A percentile compares a stretch with the other conserved stretches of the same genome.
phyloP scores from a whole-genome alignment of 2,113 vertebrate genomes.

The Menura novaehollandiae region DNA sequence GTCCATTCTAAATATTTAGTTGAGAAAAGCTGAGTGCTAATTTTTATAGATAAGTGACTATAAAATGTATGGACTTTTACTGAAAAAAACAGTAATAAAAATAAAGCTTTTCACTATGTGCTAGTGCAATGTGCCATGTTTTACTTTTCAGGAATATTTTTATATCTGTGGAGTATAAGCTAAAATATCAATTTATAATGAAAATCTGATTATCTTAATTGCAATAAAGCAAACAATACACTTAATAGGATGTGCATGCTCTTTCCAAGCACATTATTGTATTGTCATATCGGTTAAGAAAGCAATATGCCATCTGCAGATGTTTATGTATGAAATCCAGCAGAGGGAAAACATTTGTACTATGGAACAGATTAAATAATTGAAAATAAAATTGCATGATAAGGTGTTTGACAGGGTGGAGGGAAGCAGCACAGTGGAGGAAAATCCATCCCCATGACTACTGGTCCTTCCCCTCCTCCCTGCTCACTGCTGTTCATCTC shows the following conservation, averaged over 20 bases:
- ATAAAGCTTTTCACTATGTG: background rate
- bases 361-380: conserved; percentile 24
- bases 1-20: background rate
- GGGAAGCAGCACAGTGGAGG: background rate
- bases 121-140: background rate
- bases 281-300: background rate
- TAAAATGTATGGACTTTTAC: background rate
- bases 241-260: background rate
- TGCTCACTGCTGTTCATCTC: background rate
- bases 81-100: background rate
- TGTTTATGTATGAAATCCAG: conserved; percentile 34
- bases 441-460: conserved; percentile 51
- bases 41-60: background rate
- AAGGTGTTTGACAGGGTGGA: conserved; percentile 9
- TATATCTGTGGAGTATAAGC: background rate
- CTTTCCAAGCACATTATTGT: background rate
- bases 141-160: background rate
- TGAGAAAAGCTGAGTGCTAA: background rate
- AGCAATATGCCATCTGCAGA: conserved; percentile 39
- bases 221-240: background rate
- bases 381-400: conserved; percentile 36
- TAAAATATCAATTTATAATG: background rate
- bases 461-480: conserved; percentile 67
- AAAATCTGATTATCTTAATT: background rate
- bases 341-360: conserved; percentile 9